phyloP scores from a whole-genome alignment of 2,797 vertebrate genomes.

The Argya squamiceps region DNA sequence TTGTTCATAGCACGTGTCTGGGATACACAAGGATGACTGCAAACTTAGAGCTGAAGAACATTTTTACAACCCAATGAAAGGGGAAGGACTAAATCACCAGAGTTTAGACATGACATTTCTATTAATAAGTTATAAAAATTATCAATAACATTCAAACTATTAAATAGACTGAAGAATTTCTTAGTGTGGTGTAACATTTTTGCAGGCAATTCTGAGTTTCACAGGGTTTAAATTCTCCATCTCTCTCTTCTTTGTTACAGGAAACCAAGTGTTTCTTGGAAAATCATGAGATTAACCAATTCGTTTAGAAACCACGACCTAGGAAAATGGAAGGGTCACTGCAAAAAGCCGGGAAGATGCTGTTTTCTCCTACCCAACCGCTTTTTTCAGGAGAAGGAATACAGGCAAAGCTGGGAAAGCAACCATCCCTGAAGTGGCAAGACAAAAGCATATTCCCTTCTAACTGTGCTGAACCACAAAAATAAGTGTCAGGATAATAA shows the following conservation, averaged over 20 bases:
- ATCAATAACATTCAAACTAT: not conserved
- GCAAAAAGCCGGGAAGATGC: not conserved
- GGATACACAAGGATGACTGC: not conserved
- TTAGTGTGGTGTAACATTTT: not conserved
- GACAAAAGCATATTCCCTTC: not conserved
- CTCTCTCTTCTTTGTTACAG: not conserved
- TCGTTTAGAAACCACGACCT: not conserved
- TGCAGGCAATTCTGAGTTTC: not conserved
- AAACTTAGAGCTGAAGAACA: not conserved
- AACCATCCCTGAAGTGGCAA: not conserved
- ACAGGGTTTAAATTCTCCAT: not conserved
- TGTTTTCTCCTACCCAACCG: not conserved
- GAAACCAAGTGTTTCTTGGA: not conserved
- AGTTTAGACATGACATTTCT: not conserved
- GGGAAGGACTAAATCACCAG: not conserved
- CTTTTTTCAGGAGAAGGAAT: not conserved
- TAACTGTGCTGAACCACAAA: not conserved
- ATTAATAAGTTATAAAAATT: not conserved
- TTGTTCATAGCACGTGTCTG: not conserved
- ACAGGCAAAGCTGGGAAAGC: not conserved
- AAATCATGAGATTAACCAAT: not conserved
- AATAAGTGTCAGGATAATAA: not conserved
- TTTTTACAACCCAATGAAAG: not conserved
- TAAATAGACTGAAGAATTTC: not conserved
- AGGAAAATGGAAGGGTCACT: not conserved